A percentile compares a stretch with the other conserved stretches of the same genome.
Conservation (phyloP, 2,797 vertebrate genomes). For the Pitangus sulphuratus region DNA sequence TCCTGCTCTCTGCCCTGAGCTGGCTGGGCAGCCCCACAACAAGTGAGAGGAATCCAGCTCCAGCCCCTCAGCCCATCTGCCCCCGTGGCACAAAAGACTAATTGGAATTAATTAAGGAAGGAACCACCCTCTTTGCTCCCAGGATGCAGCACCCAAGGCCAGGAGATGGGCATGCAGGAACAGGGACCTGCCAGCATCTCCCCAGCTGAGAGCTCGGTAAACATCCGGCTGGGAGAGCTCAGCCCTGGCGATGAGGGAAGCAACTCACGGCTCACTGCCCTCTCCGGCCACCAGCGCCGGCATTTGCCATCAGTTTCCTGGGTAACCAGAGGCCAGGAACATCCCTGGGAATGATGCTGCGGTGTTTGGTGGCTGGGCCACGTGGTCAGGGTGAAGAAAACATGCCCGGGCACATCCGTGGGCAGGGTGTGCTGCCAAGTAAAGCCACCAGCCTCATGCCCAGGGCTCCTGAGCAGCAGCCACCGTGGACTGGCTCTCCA, state of each 20-base stretch:
- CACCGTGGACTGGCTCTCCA: background rate
- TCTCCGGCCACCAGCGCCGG: background rate
- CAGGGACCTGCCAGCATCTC: background rate
- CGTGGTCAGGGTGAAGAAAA: background rate
- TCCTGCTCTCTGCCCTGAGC: background rate
- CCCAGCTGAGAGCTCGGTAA: background rate
- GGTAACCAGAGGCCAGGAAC: background rate
- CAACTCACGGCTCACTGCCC: background rate
- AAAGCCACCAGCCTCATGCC: background rate
- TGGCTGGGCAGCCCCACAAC: rapidly evolving
- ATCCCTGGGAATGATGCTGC: background rate
- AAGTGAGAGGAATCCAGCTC: rapidly evolving
- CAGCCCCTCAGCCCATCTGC: background rate
- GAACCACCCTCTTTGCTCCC: background rate
- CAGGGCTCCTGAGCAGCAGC: background rate
- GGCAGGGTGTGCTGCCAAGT: background rate
- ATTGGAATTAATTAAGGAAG: background rate
- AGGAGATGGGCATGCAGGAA: background rate
- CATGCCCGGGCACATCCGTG: rapidly evolving
- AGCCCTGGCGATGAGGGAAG: rapidly evolving
- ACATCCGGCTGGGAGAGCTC: background rate
- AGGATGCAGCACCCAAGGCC: background rate
- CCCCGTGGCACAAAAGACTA: rapidly evolving
- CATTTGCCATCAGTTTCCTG: background rate
- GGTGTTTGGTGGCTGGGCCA: background rate